Percentiles rank a stretch among this genome's conserved stretches.
These are phyloP conservation scores for Dolichomitus sp. DNA, from an alignment of 2,888 invertebrate genomes.

Conservation along the genomic window DNA sequence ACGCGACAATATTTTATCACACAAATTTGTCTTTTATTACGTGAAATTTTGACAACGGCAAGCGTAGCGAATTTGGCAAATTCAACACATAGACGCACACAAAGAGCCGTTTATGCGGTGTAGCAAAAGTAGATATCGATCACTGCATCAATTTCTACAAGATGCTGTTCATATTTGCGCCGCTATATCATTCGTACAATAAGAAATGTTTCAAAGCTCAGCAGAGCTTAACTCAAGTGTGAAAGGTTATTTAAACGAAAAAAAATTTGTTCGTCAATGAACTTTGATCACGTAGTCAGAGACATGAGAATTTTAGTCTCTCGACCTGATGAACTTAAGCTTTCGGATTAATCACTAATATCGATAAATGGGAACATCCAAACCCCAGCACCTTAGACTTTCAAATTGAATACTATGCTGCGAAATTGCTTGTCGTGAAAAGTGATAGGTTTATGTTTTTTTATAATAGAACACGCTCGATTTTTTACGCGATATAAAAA, in stretches of 20 bases:
- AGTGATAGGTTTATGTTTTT: slow-evolving; percentile 88
- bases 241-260: not conserved
- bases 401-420: slow-evolving; percentile 95
- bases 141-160: not conserved
- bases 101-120: slow-evolving; percentile 2
- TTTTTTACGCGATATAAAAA: not conserved
- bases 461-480: not conserved
- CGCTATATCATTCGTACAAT: slow-evolving; percentile 4
- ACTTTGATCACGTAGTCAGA: slow-evolving; percentile 1
- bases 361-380: not conserved
- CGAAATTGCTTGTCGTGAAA: slow-evolving; percentile 98
- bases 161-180: not conserved
- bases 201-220: not conserved
- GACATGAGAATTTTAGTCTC: slow-evolving; percentile 29
- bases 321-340: not conserved
- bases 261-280: slow-evolving; percentile 4
- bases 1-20: not conserved
- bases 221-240: not conserved
- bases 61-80: slow-evolving; percentile 61
- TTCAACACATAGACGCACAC: slow-evolving; percentile 28
- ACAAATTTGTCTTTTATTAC: not conserved
- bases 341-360: not conserved
- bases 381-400: slow-evolving; percentile 87
- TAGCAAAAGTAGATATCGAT: slow-evolving; percentile 16
- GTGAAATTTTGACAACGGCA: slow-evolving; percentile 45